These are phyloP conservation scores for Himalopsyche kuldschensis DNA, from an alignment of 2,888 invertebrate species.

Conservation along the genomic window DNA sequence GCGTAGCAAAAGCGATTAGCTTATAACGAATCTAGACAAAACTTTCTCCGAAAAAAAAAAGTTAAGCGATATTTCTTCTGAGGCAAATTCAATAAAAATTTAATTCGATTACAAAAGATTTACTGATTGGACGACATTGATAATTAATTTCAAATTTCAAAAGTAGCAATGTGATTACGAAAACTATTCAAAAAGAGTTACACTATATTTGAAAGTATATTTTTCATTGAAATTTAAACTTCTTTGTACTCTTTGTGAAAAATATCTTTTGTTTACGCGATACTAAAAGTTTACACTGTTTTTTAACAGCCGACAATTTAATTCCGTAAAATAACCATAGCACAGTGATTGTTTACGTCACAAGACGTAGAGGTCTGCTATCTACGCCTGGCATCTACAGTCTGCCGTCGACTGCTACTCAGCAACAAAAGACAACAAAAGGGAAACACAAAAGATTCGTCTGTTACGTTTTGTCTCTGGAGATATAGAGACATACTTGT, in stretches of 20 bases:
- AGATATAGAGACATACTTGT: slow-evolving; percentile 1
- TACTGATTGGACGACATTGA: too few species aligned
- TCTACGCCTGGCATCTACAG: not conserved
- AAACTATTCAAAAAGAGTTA: too few species aligned
- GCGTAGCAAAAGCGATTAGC: too few species aligned
- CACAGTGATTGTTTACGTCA: not conserved
- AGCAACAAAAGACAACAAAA: not conserved
- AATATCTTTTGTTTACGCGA: not conserved
- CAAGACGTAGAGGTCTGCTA: not conserved
- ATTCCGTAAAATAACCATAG: not conserved
- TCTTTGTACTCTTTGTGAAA: not conserved
- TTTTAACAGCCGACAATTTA: not conserved
- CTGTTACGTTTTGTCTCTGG: slow-evolving; percentile 1
- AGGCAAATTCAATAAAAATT: too few species aligned
- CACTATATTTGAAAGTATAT: too few species aligned
- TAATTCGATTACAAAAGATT: too few species aligned
- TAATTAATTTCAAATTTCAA: too few species aligned
- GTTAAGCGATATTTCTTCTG: too few species aligned
- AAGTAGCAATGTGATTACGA: too few species aligned
- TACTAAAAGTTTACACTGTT: not conserved
- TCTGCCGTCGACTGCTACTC: not conserved
- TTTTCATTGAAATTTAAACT: too few species aligned
- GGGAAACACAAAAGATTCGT: slow-evolving; percentile 1
- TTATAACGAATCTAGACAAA: too few species aligned
- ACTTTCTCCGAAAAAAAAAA: too few species aligned